Evolutionary conservation across 2,113 vertebrate species (phyloP), one percentile per base, ranked within the genome.

Genomic region (Pyrgilauda ruficollis): DNA sequence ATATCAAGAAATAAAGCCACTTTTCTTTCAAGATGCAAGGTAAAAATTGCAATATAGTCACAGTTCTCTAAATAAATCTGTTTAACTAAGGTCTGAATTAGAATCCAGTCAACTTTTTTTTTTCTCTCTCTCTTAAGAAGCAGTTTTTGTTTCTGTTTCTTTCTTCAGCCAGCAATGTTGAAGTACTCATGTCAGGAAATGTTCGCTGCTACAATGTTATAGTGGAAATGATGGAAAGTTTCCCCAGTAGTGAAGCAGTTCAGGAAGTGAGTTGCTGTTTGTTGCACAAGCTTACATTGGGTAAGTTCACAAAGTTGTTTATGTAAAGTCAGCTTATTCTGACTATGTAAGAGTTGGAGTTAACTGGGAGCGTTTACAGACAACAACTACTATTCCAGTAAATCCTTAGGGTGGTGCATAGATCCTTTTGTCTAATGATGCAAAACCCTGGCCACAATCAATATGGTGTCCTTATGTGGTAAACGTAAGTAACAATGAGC

Each of bases 161-260:
- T 67, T 62, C 90, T 96, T 70, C 90, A 99, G 99, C 97, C 96
- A 99, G 97, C 93, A 99, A 99, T 78, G 98, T 99, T 77, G 99
- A 99, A 98, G 97, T 99, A 50, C 96, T 99, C 68, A 99, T 99
- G 99, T 99, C 99, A 41, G 99, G 99, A 91, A 98, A 98, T 35
- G 98, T 98, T 86, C 98, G 98, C n/a, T 99, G 99, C 97, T 99
- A 99, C 94, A 99, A 98, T 72, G 11, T 98, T 30, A 95, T 98
- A 88, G 98, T 98, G 66, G 97, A 98, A 44, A 97, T 97, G 59
- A 99, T 99, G 98, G 98, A 98, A 68, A 89, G 96, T 7, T 99
- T 99, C 92, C 98, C 98, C 10, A 67, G 63, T 10, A 98, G 69
- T 74, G 98, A 99, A 97, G 74, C 97, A 79, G 94, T 99, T 84